Evolutionary conservation across 2,797 vertebrate species (phyloP), one percentile per base, ranked within the genome.

Genomic region (Euthynnus affinis): DNA sequence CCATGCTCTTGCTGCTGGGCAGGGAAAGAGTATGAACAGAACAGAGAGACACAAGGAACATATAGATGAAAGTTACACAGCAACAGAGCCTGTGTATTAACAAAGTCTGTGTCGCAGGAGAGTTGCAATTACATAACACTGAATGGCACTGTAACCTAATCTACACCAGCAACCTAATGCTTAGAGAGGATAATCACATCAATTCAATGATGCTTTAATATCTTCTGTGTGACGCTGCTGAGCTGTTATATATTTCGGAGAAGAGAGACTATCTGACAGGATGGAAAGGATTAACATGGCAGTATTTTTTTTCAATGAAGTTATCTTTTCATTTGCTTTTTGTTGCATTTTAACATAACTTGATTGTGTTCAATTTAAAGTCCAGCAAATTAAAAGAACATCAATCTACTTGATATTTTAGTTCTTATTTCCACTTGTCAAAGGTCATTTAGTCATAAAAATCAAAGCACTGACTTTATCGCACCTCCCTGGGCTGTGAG

Each of bases 141-240:
- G 66, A 85, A 80, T 55, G 74, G 76, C 76, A 80, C 17, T n/a
- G 75, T 80, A 88, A 85, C 64, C 71, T 65, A 80, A 88, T 87
- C 79, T 80, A 77, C 57, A 77, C 22, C 51, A 86, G 68, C 46
- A 76, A 83, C 52, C 58, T 56, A 64, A 71, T 74, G 63, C 79
- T 79, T 59, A 80, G 9, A 74, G 42, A 62, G 59, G 81, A 79
- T 82, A 67, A 80, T 86, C 63, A 76, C 17, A 7, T 77, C 56
- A 58, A 25, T 74, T 78, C 51, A 76, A 10, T 57, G 49, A 72
- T 56, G 67, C 58, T 77, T 67, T 72, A 60, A 60, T 71, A 69
- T 67, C 37, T 48, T 23, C 63, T 67, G 13, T 44, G 61, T 55
- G 22, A 72, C 17, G 17, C 18, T 48, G 44, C 17, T 17, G 44